These are phyloP conservation scores for Taeniopygia guttata DNA, from an alignment of 2,797 vertebrate species.

Conservation along the genomic window DNA sequence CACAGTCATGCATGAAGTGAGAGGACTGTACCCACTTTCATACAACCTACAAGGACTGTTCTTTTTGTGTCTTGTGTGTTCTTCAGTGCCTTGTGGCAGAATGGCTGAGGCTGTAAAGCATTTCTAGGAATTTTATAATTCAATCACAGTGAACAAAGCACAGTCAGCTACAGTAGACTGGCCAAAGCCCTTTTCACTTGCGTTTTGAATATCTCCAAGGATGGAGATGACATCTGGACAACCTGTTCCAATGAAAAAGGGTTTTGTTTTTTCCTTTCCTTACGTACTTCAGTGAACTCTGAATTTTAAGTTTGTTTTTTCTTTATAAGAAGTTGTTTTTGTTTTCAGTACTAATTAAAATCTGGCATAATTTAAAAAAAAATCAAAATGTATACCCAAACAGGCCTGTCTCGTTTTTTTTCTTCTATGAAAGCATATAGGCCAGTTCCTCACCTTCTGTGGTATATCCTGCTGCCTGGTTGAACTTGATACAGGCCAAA, in stretches of 20 bases:
- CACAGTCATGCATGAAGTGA: fast-evolving
- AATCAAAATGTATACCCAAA: neutral
- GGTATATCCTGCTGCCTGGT: neutral
- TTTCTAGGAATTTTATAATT: neutral
- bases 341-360: neutral
- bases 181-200: neutral
- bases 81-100: neutral
- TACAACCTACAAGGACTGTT: neutral
- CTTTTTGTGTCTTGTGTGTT: neutral
- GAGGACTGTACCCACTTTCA: too few relatives aligned
- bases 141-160: neutral
- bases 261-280: neutral
- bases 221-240: neutral
- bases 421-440: neutral
- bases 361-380: neutral
- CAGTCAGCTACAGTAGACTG: neutral
- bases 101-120: neutral
- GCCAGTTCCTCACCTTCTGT: neutral
- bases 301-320: neutral
- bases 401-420: neutral
- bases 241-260: neutral
- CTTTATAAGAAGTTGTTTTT: neutral
- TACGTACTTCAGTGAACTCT: neutral
- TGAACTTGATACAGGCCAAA: neutral
- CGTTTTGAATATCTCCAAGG: neutral